Conservation (phyloP, 2,113 vertebrate genomes). For the Sorex fumeus region DNA sequence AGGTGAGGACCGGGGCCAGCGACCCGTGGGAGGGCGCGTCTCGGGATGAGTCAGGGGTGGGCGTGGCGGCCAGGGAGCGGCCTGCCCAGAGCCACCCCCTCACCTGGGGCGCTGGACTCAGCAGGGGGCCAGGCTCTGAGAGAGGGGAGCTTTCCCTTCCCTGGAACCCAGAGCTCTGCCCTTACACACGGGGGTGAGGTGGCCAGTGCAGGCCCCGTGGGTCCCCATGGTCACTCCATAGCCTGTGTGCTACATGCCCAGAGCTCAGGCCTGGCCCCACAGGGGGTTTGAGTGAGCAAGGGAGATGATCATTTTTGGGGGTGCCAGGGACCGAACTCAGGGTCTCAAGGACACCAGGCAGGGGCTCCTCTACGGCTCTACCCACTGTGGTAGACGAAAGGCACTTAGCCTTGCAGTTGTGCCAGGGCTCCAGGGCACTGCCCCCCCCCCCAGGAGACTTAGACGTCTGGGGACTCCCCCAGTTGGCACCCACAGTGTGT, state of each 20-base stretch:
- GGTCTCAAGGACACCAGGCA: too few relatives aligned
- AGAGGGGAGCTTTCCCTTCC: background rate
- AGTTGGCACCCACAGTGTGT: background rate
- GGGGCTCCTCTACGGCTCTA: too few relatives aligned
- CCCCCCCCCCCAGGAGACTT: background rate
- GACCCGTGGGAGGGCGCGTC: background rate
- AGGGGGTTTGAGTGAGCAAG: too few relatives aligned
- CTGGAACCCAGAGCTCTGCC: background rate
- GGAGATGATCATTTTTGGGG: too few relatives aligned
- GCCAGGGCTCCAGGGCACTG: background rate
- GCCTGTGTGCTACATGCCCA: too few relatives aligned
- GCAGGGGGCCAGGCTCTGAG: background rate
- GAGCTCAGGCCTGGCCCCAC: too few relatives aligned
- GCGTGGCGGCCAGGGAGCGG: background rate
- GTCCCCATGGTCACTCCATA: too few relatives aligned
- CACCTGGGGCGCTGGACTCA: background rate
- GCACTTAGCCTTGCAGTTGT: too few relatives aligned
- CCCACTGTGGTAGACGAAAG: too few relatives aligned
- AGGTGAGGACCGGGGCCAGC: slow-evolving; percentile 71
- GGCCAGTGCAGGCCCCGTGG: background rate
- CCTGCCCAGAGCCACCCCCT: background rate
- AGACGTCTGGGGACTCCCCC: background rate
- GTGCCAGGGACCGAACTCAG: too few relatives aligned
- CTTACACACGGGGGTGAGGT: background rate
- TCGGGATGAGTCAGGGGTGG: slow-evolving; percentile 66